These are phyloP conservation scores for Oithona nana DNA, from an alignment of 2,888 invertebrate species.

Conservation along the genomic window DNA sequence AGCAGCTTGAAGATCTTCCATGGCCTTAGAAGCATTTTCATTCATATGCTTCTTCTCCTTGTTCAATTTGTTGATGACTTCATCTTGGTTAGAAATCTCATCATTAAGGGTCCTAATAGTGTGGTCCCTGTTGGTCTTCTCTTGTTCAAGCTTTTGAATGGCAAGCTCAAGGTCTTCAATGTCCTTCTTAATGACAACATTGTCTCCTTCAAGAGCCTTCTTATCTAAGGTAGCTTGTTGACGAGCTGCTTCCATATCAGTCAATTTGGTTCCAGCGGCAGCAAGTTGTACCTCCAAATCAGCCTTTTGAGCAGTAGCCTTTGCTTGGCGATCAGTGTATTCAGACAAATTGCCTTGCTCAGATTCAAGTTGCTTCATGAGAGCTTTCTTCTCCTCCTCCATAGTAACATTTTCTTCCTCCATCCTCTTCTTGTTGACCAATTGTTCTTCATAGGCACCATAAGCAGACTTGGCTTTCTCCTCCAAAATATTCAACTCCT, in stretches of 20 bases:
- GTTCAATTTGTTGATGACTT: conserved; percentile 94
- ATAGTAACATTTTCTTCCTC: conserved; percentile 72
- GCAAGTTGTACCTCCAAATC: conserved; percentile 85
- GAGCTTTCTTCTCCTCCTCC: conserved; percentile 3
- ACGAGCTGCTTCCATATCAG: conserved; percentile 29
- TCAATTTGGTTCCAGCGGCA: conserved; percentile 40
- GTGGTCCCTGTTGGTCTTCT: conserved; percentile 94
- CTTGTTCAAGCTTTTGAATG: conserved; percentile 84
- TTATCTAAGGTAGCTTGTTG: conserved; percentile 44
- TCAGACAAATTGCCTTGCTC: conserved; percentile 16
- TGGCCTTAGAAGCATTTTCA: conserved; percentile 52
- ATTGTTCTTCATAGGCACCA: conserved; percentile 80
- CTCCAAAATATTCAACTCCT: conserved; percentile 58
- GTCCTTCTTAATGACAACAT: conserved; percentile 85
- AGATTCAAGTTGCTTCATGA: neutral
- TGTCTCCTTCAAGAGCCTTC: conserved; percentile 92
- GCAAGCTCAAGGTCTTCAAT: conserved; percentile 84
- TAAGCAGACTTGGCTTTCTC: conserved; percentile 89
- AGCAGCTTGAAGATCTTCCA: conserved; percentile 43
- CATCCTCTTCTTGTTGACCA: conserved; percentile 74
- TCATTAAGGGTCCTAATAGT: conserved; percentile 95
- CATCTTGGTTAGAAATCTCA: conserved; percentile 98
- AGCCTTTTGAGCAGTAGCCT: conserved; percentile 48
- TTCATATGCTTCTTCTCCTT: conserved; percentile 98
- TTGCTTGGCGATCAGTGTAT: conserved; percentile 13